Evolutionary conservation across 2,888 invertebrate genomes (phyloP).

Genomic region (Nemotelus pantherinus): DNA sequence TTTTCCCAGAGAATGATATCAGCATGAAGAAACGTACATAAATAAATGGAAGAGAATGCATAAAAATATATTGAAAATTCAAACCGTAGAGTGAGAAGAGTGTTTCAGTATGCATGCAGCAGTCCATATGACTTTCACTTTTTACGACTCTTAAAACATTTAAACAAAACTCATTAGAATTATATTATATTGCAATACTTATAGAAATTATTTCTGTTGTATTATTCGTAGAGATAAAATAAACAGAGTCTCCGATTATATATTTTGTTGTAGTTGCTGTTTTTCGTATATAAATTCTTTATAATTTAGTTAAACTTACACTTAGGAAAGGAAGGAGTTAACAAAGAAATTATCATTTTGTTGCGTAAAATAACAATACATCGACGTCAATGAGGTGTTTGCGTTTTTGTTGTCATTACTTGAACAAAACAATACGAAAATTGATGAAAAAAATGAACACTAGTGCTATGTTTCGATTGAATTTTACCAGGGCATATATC

Average conservation of each 20-base stretch:
- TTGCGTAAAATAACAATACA: no score
- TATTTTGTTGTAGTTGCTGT: not conserved
- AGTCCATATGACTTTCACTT: not conserved
- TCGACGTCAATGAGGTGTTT: not conserved
- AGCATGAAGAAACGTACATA: no score
- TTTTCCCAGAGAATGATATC: no score
- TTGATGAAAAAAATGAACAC: not conserved
- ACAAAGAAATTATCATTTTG: slow-evolving; percentile 26
- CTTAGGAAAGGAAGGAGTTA: slow-evolving; percentile 25
- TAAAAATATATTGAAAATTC: no score
- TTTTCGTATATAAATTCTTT: slow-evolving; percentile 8
- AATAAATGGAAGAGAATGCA: no score
- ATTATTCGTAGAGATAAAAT: slow-evolving; percentile 26
- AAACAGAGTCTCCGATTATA: slow-evolving; percentile 1
- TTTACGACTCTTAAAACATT: not conserved
- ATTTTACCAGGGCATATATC: not conserved
- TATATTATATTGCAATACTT: slow-evolving; percentile 33
- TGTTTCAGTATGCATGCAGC: no score
- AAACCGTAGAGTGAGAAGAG: no score
- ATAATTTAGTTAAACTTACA: slow-evolving; percentile 42
- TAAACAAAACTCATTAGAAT: not conserved
- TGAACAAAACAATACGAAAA: slow-evolving; percentile 24
- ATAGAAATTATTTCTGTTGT: slow-evolving; percentile 8
- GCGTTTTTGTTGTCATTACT: not conserved
- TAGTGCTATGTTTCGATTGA: not conserved